Evolutionary conservation across 2,888 invertebrate genomes (phyloP).

Genomic region (Amphipyra tragopoginis): DNA sequence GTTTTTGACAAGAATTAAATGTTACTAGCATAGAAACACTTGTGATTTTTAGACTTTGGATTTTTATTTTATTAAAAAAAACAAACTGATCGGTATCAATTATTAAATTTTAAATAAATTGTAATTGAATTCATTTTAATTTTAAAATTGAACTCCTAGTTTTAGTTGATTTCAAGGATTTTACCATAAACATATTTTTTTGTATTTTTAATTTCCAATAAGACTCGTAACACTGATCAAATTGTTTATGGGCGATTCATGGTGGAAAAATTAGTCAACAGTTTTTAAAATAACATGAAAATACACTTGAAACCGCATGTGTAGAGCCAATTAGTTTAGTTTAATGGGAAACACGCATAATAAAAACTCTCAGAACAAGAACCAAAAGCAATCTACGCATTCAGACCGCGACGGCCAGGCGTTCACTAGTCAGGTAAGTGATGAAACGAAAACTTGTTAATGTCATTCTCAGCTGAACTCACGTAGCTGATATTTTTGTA

Average conservation of each 20-base stretch:
- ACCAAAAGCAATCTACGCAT: conserved; percentile 74
- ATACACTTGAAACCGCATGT: conserved; percentile 55
- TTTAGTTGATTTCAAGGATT: too few relatives aligned
- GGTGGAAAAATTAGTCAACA: conserved; percentile 69
- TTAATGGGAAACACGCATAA: conserved; percentile 88
- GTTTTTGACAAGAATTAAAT: too few relatives aligned
- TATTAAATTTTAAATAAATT: too few relatives aligned
- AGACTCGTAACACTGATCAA: conserved; percentile 27
- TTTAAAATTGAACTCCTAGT: too few relatives aligned
- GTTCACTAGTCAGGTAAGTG: conserved; percentile 86
- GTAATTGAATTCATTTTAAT: too few relatives aligned
- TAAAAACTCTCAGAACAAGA: conserved; percentile 74
- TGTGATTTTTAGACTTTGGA: too few relatives aligned
- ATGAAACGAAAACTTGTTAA: conserved; percentile 86
- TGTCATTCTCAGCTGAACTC: conserved; percentile 89
- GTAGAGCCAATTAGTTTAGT: conserved; percentile 60
- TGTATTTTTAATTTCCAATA: conserved; percentile 12
- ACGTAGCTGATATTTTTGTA: conserved; percentile 79
- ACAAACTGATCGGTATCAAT: too few relatives aligned
- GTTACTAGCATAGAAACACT: too few relatives aligned
- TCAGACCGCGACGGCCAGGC: conserved; percentile 80
- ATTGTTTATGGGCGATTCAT: conserved; percentile 70
- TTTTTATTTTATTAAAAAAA: too few relatives aligned
- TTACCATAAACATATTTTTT: conserved; percentile 7
- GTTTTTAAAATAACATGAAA: conserved; percentile 62